A percentile compares a stretch with the other conserved stretches of the same genome.
These are phyloP conservation scores for Platypus cylindrus DNA, from an alignment of 2,888 invertebrate genomes.

Conservation along the genomic window DNA sequence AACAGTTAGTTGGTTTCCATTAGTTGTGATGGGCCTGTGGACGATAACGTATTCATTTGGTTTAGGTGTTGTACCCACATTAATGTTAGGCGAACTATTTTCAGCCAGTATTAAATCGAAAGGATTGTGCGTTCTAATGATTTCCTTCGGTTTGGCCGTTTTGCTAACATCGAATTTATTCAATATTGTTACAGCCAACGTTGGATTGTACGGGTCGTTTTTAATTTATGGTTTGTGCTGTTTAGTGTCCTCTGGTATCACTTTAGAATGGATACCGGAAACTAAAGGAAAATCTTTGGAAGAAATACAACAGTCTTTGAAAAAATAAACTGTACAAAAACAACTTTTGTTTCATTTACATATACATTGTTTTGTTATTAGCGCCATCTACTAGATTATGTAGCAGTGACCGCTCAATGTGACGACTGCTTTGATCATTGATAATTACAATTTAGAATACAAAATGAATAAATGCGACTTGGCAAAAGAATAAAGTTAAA, in stretches of 20 bases:
- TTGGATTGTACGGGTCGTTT: slow-evolving; percentile 26
- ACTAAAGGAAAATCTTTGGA: slow-evolving; percentile 29
- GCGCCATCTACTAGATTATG: slow-evolving; percentile 1
- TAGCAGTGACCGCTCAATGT: not conserved
- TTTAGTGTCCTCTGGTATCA: slow-evolving; percentile 20
- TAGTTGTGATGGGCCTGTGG: slow-evolving; percentile 22
- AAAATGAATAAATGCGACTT: too few species aligned
- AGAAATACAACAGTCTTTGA: slow-evolving; percentile 28
- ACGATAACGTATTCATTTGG: slow-evolving; percentile 18
- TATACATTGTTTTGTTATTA: too few species aligned
- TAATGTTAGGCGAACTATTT: slow-evolving; percentile 27
- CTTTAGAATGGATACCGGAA: slow-evolving; percentile 26
- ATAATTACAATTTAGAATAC: too few species aligned
- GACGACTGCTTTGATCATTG: too few species aligned
- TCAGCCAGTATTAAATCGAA: slow-evolving; percentile 26
- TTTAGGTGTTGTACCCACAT: slow-evolving; percentile 22
- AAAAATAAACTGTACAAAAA: slow-evolving; percentile 8
- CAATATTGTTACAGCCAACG: slow-evolving; percentile 21
- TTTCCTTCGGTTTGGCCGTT: slow-evolving; percentile 6
- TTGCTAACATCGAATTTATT: slow-evolving; percentile 22
- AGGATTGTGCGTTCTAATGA: slow-evolving; percentile 17
- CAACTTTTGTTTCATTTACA: not conserved
- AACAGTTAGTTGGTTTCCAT: slow-evolving; percentile 23
- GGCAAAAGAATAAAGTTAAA: too few species aligned
- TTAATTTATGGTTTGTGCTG: slow-evolving; percentile 23